Evolutionary conservation across 2,888 invertebrate species (phyloP), one percentile per base, ranked within the genome.

Genomic region (Drosophila merina): DNA sequence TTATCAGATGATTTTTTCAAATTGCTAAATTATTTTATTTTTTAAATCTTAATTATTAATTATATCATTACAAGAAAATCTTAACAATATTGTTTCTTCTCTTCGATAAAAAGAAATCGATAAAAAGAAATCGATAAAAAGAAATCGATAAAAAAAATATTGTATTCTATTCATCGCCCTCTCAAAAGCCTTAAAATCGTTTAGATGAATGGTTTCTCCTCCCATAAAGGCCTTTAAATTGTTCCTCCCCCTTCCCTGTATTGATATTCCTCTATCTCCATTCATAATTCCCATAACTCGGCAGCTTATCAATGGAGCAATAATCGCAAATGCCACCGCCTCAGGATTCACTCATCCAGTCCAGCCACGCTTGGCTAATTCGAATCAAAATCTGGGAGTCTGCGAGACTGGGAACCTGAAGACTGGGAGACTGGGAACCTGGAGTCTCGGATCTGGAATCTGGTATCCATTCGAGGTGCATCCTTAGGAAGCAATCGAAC

Each of bases 291-390:
- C 31, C 26, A 20, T 31, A 42, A 26, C 31, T 26, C 12, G 10
- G n/a, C 31, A 40, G 14, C 45, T 56, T 36, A 60, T 62, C 54
- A 54, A 66, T 66, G 54, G 64, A 47, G 45, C 63, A 44, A 33
- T 49, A 45, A 31, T 63, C 49, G 64, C 42, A 20, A 8, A 26
- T 20, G 30, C 51, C 45, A 45, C 44, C 55, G 28, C 45, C 25
- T 12, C 7, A 7, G 66, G 40, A 4, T 36, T 31, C 66, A 64
- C 66, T 66, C 66, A 66, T 64, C 45, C 57, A 57, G 7, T 12
- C 8, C 31, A 9, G 45, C 62, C 62, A 48, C 60, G 60, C 60
- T 42, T 62, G 60, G 62, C 48, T 62, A 62, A 60, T 30, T 51
- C 52, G n/a, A n/a, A 36, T 51, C 44, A 64, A 2, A 51, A 8